A percentile compares a stretch with the other conserved stretches of the same genome.
These are phyloP conservation scores for Anser brachyrhynchus DNA, from an alignment of 2,113 vertebrate species.

Conservation along the genomic window DNA sequence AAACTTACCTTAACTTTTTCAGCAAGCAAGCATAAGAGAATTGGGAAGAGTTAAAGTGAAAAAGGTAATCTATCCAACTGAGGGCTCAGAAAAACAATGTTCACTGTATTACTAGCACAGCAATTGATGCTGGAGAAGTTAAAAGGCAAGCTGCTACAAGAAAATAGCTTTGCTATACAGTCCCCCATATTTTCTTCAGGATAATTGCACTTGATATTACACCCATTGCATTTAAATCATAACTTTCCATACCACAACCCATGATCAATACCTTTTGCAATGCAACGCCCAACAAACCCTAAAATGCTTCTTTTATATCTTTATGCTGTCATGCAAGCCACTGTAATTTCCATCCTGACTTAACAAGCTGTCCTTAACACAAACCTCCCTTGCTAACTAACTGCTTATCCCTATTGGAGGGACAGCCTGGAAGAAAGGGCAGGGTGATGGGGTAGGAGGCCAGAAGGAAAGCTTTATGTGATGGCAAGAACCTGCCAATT, in stretches of 20 bases:
- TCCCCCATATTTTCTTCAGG: neutral
- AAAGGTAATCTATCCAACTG: neutral
- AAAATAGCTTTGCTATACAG: constrained; percentile 19
- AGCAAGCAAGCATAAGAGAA: neutral
- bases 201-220: constrained; percentile 3
- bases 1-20: neutral
- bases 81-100: neutral
- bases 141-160: neutral
- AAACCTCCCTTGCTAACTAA: neutral
- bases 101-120: neutral
- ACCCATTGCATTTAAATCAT: neutral
- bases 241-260: neutral
- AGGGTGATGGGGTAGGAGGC: neutral
- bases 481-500: neutral
- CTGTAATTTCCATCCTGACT: neutral
- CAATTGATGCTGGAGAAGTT: neutral
- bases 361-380: neutral
- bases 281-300: neutral
- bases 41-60: neutral
- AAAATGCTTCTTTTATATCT: neutral
- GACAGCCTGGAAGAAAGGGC: neutral
- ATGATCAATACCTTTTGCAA: constrained; percentile 3
- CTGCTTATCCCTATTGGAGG: neutral
- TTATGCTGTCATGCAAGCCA: neutral
- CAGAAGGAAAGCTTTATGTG: fast-evolving